Evolutionary conservation across 2,888 invertebrate species (phyloP).

Genomic region (Ornithoptera priamus): DNA sequence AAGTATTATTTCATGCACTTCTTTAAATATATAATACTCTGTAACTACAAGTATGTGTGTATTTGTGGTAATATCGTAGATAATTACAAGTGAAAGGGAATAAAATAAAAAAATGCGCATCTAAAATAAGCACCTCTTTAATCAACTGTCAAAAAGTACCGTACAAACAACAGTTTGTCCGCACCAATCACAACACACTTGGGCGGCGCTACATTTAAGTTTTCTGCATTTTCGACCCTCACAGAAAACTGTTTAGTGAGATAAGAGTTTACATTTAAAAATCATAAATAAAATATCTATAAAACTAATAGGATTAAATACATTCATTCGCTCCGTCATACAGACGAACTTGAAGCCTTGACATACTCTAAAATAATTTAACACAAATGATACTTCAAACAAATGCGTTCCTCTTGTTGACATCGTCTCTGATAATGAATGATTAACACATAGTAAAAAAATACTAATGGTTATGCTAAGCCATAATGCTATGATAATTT

Average conservation of each 20-base stretch:
- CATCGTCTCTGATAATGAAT: slow-evolving; percentile 35
- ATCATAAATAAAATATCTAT: slow-evolving; percentile 53
- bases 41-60: too few species aligned
- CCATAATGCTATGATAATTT: slow-evolving; percentile 13
- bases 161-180: slow-evolving; percentile 60
- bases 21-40: too few species aligned
- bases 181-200: slow-evolving; percentile 55
- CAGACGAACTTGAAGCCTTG: slow-evolving; percentile 51
- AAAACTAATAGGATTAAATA: slow-evolving; percentile 74
- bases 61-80: too few species aligned
- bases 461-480: slow-evolving; percentile 37
- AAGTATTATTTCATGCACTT: too few species aligned
- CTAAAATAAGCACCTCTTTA: slow-evolving; percentile 76
- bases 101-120: slow-evolving; percentile 31
- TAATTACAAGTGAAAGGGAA: not conserved
- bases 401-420: slow-evolving; percentile 30
- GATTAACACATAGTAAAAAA: slow-evolving; percentile 44
- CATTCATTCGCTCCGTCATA: slow-evolving; percentile 72
- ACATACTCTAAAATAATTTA: slow-evolving; percentile 56
- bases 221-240: slow-evolving; percentile 52
- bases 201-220: slow-evolving; percentile 52
- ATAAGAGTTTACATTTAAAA: slow-evolving; percentile 57
- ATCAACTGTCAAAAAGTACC: slow-evolving; percentile 73
- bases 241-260: slow-evolving; percentile 44
- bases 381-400: slow-evolving; percentile 42